A percentile compares a stretch with the other conserved stretches of the same genome.
Conservation (phyloP, 2,113 vertebrate genomes). For the Physeter macrocephalus region DNA sequence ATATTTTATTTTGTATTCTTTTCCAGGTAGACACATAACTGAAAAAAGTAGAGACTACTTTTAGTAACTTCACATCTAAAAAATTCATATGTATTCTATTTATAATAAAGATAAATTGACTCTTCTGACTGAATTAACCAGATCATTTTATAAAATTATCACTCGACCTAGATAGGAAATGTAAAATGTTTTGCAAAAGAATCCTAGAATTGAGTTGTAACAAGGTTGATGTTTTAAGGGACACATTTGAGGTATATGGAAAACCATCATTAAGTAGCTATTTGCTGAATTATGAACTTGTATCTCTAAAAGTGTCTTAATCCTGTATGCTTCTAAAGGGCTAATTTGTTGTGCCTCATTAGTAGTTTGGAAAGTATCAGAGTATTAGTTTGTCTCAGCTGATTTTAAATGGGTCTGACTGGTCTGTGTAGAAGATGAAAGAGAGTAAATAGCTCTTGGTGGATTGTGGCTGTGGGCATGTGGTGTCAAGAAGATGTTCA, state of each 20-base stretch:
- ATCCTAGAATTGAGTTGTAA: neutral
- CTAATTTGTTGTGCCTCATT: neutral
- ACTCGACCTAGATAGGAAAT: neutral
- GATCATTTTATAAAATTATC: neutral
- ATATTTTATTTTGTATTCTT: neutral
- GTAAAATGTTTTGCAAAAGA: neutral
- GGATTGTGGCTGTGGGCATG: neutral
- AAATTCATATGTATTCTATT: neutral
- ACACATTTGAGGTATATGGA: neutral
- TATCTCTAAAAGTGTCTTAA: neutral
- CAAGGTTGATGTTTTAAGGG: neutral
- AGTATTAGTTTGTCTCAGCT: neutral
- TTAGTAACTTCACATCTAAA: neutral
- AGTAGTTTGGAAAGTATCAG: neutral
- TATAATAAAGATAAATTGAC: neutral
- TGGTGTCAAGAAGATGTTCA: neutral
- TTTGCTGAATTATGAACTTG: neutral
- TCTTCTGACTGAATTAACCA: neutral
- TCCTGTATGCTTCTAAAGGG: neutral
- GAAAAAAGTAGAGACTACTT: neutral
- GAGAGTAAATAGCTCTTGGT: neutral
- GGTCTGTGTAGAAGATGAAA: neutral
- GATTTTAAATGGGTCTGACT: neutral
- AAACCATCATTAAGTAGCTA: neutral
- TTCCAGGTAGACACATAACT: neutral